Conservation (phyloP, 2,797 vertebrate species). For the Pteronotus mesoamericanus region DNA sequence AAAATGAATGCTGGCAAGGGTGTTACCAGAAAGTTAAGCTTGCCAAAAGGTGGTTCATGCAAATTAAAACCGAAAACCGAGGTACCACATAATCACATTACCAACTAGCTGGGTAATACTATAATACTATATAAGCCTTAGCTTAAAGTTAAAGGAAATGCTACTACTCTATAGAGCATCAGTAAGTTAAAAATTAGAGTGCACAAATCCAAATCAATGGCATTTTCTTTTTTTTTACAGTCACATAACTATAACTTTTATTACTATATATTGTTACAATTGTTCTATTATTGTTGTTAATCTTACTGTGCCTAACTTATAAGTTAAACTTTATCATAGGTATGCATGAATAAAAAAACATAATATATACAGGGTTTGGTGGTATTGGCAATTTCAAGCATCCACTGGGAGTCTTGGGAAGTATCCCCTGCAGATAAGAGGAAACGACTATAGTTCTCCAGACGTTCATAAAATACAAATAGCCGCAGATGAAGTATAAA, state of each 20-base stretch:
- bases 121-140: slow-evolving; percentile 81
- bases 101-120: slow-evolving; percentile 81
- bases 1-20: slow-evolving; percentile 80
- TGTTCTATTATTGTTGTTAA: neutral
- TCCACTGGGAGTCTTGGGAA: neutral
- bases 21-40: slow-evolving; percentile 82
- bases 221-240: too few species aligned
- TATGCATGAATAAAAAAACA: neutral
- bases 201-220: slow-evolving; percentile 78
- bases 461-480: neutral
- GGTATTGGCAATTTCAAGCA: neutral
- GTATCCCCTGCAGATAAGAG: neutral
- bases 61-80: slow-evolving; percentile 85
- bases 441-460: neutral
- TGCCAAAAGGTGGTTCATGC: slow-evolving; percentile 84
- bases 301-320: neutral
- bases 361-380: neutral
- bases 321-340: neutral
- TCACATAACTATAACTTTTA: neutral
- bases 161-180: slow-evolving; percentile 78
- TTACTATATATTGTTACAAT: neutral
- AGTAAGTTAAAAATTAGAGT: slow-evolving; percentile 84
- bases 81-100: slow-evolving; percentile 84
- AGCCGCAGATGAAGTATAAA: neutral
- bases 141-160: slow-evolving; percentile 82